Evolutionary conservation across 2,797 vertebrate species (phyloP).

Genomic region (Austrolebias charrua): DNA sequence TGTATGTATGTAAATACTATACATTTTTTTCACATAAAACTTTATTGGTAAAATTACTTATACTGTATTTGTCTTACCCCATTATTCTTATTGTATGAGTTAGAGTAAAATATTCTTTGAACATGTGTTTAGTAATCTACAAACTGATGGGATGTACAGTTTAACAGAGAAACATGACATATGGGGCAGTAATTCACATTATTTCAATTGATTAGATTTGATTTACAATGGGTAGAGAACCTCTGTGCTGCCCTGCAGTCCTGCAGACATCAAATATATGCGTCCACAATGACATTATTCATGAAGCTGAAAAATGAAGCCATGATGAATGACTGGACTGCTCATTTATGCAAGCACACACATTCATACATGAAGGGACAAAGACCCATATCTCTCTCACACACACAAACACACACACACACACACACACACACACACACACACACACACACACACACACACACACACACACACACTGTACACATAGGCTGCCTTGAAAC

Average conservation of each 20-base stretch:
- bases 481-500: constrained; percentile 52
- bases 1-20: no score
- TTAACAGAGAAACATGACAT: constrained; percentile 41
- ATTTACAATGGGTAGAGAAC: constrained; percentile 51
- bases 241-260: constrained; percentile 43
- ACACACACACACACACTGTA: background rate
- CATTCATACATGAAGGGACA: constrained; percentile 50
- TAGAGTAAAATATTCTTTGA: constrained; percentile 3
- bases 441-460: constrained; percentile 7
- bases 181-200: constrained; percentile 45
- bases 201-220: constrained; percentile 60
- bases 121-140: constrained; percentile 35
- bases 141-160: constrained; percentile 18
- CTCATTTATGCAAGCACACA: constrained; percentile 62
- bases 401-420: constrained; percentile 1
- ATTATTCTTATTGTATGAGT: background rate
- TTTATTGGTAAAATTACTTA: no score
- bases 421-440: constrained; percentile 1
- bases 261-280: constrained; percentile 61
- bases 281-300: constrained; percentile 71
- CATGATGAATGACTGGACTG: constrained; percentile 73
- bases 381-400: constrained; percentile 15
- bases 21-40: no score
- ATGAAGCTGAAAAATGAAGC: constrained; percentile 71
- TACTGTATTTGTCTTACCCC: no score